phyloP scores from a whole-genome alignment of 2,113 vertebrate species.

The Australoheros scitulus region DNA sequence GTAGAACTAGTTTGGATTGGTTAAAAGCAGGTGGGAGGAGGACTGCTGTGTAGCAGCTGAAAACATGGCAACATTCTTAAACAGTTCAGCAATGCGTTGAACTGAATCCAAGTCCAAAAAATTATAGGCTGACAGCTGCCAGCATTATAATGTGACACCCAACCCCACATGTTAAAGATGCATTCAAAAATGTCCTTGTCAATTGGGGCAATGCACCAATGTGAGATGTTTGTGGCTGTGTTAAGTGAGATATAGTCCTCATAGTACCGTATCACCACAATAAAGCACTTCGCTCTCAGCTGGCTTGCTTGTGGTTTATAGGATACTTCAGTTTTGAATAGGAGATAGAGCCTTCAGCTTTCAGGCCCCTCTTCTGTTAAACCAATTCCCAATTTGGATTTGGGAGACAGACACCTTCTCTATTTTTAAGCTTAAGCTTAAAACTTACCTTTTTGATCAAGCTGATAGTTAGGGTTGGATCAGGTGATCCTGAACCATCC shows the following conservation, averaged over 20 bases:
- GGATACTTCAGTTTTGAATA: no score
- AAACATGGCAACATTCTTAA: constrained; percentile 14
- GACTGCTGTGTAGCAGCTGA: constrained; percentile 2
- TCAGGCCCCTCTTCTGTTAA: no score
- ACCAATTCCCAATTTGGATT: no score
- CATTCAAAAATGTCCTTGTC: not conserved
- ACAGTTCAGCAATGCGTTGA: constrained; percentile 13
- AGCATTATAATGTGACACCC: constrained; percentile 10
- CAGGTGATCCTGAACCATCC: no score
- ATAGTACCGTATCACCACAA: no score
- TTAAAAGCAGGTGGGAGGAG: not conserved
- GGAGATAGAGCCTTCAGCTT: no score
- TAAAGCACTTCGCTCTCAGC: no score
- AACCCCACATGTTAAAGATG: not conserved
- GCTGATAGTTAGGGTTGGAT: no score
- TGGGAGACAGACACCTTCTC: no score
- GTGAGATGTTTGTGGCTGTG: not conserved
- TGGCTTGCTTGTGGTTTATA: no score
- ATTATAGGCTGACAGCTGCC: constrained; percentile 18
- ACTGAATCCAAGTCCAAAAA: constrained; percentile 20
- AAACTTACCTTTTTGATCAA: no score
- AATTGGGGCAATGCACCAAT: not conserved
- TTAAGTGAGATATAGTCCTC: not conserved
- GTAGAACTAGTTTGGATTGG: constrained; percentile 1
- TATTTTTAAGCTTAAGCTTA: no score